Evolutionary conservation across 1,140 invertebrate species (phyloP), one percentile per base, ranked within the genome.

Genomic region (Anastatus disparis): DNA sequence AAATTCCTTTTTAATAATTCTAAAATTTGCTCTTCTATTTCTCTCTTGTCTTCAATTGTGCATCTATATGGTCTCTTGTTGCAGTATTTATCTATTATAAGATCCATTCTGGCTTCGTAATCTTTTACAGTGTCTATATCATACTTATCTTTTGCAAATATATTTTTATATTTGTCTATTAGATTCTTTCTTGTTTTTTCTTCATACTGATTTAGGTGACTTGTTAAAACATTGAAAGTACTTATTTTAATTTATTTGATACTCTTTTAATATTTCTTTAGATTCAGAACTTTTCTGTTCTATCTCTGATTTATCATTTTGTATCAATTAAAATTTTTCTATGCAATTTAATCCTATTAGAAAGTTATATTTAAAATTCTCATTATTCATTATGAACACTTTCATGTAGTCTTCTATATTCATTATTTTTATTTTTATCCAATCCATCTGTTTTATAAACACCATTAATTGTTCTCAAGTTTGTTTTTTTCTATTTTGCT

Each of bases 131-230:
- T 72, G 1, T 70, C 70, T 8, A 72, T 40, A 24, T 72, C 67
- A 31, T 70, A 75, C 64, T 72, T 75, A 46, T 75, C 44, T 67
- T 66, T 72, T 38, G 73, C 70, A 64, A 75, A 75, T 17, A 70
- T 17, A 0, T 44, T 12, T 31, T 69, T 66, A 56, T 72, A 70
- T 72, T 72, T 22, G 9, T 64, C 20, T 6, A 72, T 46, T 20
- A 72, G 2, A 26, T 70, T 58, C 0, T 64, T 10, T 24, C 72
- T 75, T 55, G 38, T 20, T 40, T 3, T 20, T 62, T 64, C 55
- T 42, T 75, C n/a, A 1, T 26, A 2, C 9, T 29, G 0, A 46
- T 62, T 24, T 35, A 72, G 38, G n/a, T 74, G 66, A 17, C 70
- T 35, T 68, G 64, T 42, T 2, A 12, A 17, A 1, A 59, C 24